Conservation (phyloP, 2,797 vertebrate genomes). For the Eulemur coronatus region DNA sequence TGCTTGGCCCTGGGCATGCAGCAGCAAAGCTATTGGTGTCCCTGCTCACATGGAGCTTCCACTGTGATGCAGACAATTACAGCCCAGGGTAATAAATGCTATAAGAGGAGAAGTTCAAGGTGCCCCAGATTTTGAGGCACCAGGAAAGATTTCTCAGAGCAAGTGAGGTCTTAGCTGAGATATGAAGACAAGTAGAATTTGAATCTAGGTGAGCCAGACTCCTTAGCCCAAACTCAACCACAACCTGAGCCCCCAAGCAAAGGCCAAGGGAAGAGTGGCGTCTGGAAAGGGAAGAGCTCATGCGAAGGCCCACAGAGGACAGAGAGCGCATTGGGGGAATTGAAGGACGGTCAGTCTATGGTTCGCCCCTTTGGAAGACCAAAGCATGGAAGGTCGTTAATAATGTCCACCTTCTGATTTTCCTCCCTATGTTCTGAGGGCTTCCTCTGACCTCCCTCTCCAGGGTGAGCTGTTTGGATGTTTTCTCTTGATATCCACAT, state of each 20-base stretch:
- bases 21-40: not conserved
- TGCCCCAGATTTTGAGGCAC: not conserved
- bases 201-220: not conserved
- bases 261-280: not conserved
- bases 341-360: not conserved
- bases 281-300: not conserved
- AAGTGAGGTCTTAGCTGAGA: not conserved
- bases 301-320: not conserved
- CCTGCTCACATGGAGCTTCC: not conserved
- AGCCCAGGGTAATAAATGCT: not conserved
- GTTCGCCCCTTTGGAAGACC: not conserved
- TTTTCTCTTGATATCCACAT: not conserved
- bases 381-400: not conserved
- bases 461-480: not conserved
- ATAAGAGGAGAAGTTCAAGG: not conserved
- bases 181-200: not conserved
- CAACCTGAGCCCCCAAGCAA: not conserved
- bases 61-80: not conserved
- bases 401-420: not conserved
- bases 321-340: rapidly evolving
- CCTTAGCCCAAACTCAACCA: not conserved
- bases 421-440: not conserved
- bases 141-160: not conserved
- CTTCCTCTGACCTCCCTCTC: not conserved
- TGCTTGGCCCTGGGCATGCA: not conserved